A percentile compares a stretch with the other conserved stretches of the same genome.
Conservation (phyloP, 2,888 invertebrate species). For the Plebejus melissa region DNA sequence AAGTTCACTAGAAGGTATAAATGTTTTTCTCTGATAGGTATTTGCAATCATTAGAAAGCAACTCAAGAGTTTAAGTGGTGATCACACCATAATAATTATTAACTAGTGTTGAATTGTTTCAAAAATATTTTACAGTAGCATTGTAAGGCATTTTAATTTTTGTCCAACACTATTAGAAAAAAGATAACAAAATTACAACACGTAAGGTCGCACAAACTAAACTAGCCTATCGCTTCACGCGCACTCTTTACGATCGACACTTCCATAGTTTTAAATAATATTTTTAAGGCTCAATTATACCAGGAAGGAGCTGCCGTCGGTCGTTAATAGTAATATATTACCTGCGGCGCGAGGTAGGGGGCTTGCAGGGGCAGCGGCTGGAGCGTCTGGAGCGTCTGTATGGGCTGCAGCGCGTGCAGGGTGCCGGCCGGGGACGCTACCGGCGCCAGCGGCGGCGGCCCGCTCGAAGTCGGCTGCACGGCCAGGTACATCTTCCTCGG, state of each 20-base stretch:
- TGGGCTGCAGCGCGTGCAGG: constrained; percentile 46
- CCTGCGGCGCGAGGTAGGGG: constrained; percentile 75
- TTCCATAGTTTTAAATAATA: not conserved
- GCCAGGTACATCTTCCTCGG: constrained; percentile 92
- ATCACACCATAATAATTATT: not conserved
- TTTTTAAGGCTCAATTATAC: not conserved
- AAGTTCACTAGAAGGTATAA: not conserved
- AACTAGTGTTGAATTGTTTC: not conserved
- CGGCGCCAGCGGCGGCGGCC: constrained; percentile 58
- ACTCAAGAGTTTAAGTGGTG: not conserved
- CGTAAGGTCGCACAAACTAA: not conserved
- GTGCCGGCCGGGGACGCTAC: constrained; percentile 43
- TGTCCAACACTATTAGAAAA: not conserved
- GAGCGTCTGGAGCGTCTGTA: constrained; percentile 52
- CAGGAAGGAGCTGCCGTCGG: not conserved
- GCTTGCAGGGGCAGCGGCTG: constrained; percentile 51
- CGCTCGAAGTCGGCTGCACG: constrained; percentile 84
- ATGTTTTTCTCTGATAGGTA: not conserved
- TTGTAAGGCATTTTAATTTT: not conserved
- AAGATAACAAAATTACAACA: not conserved
- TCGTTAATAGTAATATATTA: constrained; percentile 68
- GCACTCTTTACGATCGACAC: not conserved
- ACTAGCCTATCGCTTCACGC: not conserved
- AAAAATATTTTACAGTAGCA: not conserved
- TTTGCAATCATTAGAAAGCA: not conserved